A percentile compares a stretch with the other conserved stretches of the same genome.
Conservation (phyloP, 2,113 vertebrate species). For the Equus przewalskii region DNA sequence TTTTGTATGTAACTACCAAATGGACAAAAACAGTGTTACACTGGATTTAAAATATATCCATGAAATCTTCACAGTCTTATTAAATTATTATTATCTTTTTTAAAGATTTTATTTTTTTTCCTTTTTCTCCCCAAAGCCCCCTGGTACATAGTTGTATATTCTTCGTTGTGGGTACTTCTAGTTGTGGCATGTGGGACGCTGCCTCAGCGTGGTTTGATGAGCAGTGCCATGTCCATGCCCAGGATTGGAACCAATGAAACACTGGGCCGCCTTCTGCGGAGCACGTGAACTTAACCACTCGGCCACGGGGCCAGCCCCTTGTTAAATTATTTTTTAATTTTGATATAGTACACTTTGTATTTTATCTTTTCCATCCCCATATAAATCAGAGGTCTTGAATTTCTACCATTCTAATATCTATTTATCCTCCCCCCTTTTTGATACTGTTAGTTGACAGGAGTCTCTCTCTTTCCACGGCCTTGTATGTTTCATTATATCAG, state of each 20-base stretch:
- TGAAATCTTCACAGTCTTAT: constrained; percentile 7
- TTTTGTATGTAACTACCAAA: neutral
- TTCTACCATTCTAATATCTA: neutral
- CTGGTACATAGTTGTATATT: too few species aligned
- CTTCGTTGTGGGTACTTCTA: too few species aligned
- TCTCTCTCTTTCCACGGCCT: neutral
- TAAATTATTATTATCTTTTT: too few species aligned
- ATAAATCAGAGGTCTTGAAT: constrained; percentile 14
- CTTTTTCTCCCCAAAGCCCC: too few species aligned
- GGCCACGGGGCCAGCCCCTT: neutral
- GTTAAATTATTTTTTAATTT: constrained; percentile 49
- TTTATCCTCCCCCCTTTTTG: neutral
- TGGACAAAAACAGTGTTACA: neutral
- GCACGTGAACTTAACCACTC: too few species aligned
- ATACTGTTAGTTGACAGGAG: neutral
- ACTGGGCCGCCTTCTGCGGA: too few species aligned
- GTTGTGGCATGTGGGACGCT: too few species aligned
- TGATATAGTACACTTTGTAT: neutral
- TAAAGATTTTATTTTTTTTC: too few species aligned
- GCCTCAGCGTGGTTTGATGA: too few species aligned
- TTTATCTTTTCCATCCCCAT: constrained; percentile 6
- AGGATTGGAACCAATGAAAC: too few species aligned
- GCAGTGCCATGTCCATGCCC: too few species aligned
- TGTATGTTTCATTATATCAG: constrained; percentile 21
- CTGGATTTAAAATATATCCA: neutral